phyloP scores from a whole-genome alignment of 1,140 invertebrate species.

The Lasioglossum albipes region DNA sequence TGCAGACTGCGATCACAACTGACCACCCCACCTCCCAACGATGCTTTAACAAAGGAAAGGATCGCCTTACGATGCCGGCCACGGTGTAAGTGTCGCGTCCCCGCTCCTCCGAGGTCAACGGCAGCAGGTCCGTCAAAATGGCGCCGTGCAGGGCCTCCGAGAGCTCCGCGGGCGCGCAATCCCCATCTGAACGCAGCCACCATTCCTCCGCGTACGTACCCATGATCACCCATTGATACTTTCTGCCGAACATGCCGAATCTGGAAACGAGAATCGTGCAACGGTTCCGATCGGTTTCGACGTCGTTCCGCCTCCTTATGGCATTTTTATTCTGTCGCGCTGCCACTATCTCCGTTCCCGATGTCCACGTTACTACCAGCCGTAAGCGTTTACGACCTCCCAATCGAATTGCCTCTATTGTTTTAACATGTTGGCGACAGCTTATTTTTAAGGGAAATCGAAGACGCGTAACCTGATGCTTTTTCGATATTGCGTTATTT shows the following conservation, averaged over 20 bases:
- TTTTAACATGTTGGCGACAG: too few relatives aligned
- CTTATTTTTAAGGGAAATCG: too few relatives aligned
- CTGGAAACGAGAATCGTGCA: conserved; percentile 69
- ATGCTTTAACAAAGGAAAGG: too few relatives aligned
- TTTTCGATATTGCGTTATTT: too few relatives aligned
- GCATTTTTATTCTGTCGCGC: too few relatives aligned
- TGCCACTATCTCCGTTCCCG: too few relatives aligned
- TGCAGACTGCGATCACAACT: too few relatives aligned
- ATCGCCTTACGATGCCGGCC: conserved; percentile 90
- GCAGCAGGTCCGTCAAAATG: conserved; percentile 92
- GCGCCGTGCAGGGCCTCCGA: conserved; percentile 92
- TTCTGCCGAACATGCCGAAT: conserved; percentile 92
- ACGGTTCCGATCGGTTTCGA: not conserved
- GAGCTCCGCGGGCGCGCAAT: conserved; percentile 89
- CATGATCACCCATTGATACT: conserved; percentile 98
- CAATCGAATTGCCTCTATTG: too few relatives aligned
- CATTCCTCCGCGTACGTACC: conserved; percentile 90
- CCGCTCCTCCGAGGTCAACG: conserved; percentile 86
- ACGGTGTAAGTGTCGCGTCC: conserved; percentile 83
- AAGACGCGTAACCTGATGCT: too few relatives aligned
- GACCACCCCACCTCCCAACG: too few relatives aligned
- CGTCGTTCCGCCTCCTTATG: not conserved
- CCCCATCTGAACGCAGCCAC: conserved; percentile 85
- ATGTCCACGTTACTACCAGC: too few relatives aligned
- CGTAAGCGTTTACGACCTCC: too few relatives aligned